Base-by-base conservation (phyloP, 2,797 vertebrate species). In the Odontamblyopus lacepedii region DNA sequence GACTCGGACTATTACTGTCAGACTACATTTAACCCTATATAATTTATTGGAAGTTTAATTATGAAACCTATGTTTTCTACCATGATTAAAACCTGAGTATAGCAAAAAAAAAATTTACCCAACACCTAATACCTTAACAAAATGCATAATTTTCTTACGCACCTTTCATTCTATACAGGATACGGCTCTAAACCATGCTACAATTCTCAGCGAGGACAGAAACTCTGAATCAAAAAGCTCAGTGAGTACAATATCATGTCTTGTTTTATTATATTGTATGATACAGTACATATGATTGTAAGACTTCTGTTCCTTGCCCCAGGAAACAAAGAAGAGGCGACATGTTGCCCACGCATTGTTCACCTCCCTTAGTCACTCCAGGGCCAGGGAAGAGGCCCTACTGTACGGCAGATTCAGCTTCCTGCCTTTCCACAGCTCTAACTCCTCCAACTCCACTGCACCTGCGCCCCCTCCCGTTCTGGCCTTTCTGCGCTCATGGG, bases 401-500 rank as follows among this genome's bases (percentile, higher is more conserved):
- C 84, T 90, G 8, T 92, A 78, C 1, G 93, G 94, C 19, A 89
- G 13, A 72, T 90, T 94, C 80, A 92, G 82, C 29, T 90, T 91
- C 65, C 92, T 94, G n/a, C 81, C 91, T 30, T 91, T 91, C 72
- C 92, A 86, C 71, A 50, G 76, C 70, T 82, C 88, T 32, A 67
- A 75, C 77, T 74, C 77, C 38, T 73, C 83, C 1, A 88, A 85
- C 77, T 62, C 83, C 63, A 83, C 88, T 2, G 18, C 63, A 3
- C 1, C 70, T 27, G 73, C 80, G 19, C 60, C 76, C 53, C 75
- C 69, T 1, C 81, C 88, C 0, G 26, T 90, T 63, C 69, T 94
- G 74, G 93, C 93, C 53, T 94, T 92, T 81, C 73, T 93, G 68
- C 88, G 93, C 69, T 94, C 93, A 11, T 95, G 93, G 94, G 92